Evolutionary conservation across 2,888 invertebrate genomes (phyloP).

Genomic region (Pterobdella sp.): DNA sequence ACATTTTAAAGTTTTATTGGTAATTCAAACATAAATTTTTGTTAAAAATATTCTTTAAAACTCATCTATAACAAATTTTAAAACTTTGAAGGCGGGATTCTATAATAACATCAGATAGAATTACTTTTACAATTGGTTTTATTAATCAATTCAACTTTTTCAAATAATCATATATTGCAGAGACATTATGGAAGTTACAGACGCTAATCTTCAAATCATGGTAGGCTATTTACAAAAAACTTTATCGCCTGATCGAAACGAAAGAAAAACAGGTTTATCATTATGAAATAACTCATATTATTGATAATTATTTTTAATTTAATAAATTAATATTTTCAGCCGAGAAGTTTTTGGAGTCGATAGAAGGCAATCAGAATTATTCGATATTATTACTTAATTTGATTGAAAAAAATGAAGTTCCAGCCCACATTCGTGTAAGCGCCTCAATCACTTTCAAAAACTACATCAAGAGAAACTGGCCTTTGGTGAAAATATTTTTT

Average conservation of each 20-base stretch:
- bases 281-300: too few relatives aligned
- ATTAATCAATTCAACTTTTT: too few relatives aligned
- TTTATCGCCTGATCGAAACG: neutral
- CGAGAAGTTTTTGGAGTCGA: constrained; percentile 80
- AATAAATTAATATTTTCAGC: constrained; percentile 57
- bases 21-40: too few relatives aligned
- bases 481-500: constrained; percentile 43
- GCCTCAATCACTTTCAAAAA: constrained; percentile 94
- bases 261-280: neutral
- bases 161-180: too few relatives aligned
- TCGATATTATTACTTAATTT: constrained; percentile 75
- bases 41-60: too few relatives aligned
- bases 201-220: constrained; percentile 13
- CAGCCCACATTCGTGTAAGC: constrained; percentile 73
- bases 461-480: constrained; percentile 89
- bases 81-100: too few relatives aligned
- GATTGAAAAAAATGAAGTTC: constrained; percentile 66
- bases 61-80: too few relatives aligned
- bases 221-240: neutral
- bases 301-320: neutral
- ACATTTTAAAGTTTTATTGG: too few relatives aligned
- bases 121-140: too few relatives aligned
- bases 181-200: constrained; percentile 13
- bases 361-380: constrained; percentile 83
- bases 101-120: too few relatives aligned